Conservation (phyloP, 2,797 vertebrate genomes). For the Gallinago nigripennis region DNA sequence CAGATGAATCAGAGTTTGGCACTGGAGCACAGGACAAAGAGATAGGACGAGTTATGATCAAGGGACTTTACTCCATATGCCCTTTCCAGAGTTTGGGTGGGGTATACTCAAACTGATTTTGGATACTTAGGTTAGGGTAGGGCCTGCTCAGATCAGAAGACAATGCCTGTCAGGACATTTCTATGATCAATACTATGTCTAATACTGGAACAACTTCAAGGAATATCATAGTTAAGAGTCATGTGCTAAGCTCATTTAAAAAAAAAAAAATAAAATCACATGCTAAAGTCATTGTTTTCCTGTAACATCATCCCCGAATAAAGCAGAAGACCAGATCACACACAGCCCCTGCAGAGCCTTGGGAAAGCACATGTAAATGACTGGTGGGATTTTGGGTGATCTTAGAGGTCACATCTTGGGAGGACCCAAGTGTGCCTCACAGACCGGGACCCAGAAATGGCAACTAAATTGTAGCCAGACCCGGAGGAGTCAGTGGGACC, state of each 20-base stretch:
- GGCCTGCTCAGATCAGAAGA: background rate
- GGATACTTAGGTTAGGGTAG: background rate
- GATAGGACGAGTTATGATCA: background rate
- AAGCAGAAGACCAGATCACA: background rate
- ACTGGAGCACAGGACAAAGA: background rate
- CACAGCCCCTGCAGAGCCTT: background rate
- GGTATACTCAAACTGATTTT: background rate
- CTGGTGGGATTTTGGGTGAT: background rate
- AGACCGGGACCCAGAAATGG: background rate
- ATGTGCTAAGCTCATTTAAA: background rate
- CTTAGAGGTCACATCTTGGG: background rate
- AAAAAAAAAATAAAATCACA: background rate
- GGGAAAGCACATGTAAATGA: background rate
- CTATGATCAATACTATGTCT: fast-evolving
- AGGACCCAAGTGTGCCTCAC: background rate
- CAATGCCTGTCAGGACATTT: background rate
- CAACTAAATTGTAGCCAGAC: slow-evolving; percentile 27
- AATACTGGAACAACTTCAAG: background rate
- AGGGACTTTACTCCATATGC: background rate
- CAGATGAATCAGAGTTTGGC: background rate
- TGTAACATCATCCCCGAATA: background rate
- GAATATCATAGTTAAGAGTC: fast-evolving
- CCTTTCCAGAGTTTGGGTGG: background rate
- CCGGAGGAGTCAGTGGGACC: background rate
- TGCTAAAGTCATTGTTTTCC: background rate